phyloP scores from a whole-genome alignment of 2,113 vertebrate genomes.

The Macquaria australasica region DNA sequence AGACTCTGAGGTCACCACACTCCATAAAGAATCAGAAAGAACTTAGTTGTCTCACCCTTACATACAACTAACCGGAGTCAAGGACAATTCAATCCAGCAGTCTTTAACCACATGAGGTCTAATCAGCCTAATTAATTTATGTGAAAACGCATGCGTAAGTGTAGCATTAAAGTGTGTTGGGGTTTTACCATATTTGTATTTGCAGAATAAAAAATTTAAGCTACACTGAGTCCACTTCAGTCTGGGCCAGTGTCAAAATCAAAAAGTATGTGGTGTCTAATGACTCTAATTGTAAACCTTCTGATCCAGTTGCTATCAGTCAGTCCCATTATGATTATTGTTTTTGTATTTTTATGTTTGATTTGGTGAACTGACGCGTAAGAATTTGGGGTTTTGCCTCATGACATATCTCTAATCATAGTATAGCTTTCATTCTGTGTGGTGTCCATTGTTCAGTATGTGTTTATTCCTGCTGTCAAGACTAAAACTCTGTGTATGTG shows the following conservation, averaged over 20 bases:
- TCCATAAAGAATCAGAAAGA: background rate
- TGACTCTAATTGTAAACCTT: background rate
- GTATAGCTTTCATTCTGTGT: background rate
- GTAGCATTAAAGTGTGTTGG: background rate
- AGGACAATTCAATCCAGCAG: conserved; percentile 5
- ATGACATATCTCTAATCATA: background rate
- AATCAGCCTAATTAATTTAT: background rate
- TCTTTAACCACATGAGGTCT: too few relatives aligned
- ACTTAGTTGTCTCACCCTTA: background rate
- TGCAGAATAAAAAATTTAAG: conserved; percentile 10
- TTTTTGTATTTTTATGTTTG: background rate
- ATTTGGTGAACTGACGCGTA: background rate
- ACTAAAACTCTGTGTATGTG: background rate
- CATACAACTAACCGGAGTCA: conserved; percentile 13
- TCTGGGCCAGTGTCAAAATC: background rate
- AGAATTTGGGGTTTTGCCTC: background rate
- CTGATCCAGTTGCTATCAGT: background rate
- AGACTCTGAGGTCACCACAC: background rate
- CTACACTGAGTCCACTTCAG: background rate
- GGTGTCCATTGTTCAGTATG: background rate
- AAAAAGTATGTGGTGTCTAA: background rate
- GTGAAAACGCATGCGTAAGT: background rate
- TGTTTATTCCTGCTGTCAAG: background rate
- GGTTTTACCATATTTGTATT: background rate
- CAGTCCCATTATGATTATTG: too few relatives aligned